Conservation (phyloP, 2,888 invertebrate genomes). For the Pelosia muscerda region DNA sequence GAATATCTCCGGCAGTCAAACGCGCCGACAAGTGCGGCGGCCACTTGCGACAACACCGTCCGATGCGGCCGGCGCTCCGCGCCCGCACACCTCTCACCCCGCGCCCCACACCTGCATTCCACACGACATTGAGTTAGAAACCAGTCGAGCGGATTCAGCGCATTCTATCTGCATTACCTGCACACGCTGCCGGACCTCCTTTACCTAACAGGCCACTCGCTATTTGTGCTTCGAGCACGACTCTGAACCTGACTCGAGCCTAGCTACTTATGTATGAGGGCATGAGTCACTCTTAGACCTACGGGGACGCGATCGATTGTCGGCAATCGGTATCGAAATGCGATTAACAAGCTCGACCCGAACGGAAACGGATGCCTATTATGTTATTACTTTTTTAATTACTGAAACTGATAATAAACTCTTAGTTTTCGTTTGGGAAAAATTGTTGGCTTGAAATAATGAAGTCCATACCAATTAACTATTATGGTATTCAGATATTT, state of each 20-base stretch:
- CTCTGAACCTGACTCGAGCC: conserved; percentile 28
- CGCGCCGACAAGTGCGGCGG: conserved; percentile 85
- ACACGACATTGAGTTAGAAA: conserved; percentile 84
- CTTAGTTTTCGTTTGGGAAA: conserved; percentile 27
- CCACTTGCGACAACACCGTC: conserved; percentile 84
- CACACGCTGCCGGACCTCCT: conserved; percentile 54
- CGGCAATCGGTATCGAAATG: conserved; percentile 41
- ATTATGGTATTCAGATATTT: conserved; percentile 30
- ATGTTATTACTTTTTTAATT: conserved; percentile 46
- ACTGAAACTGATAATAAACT: conserved; percentile 42
- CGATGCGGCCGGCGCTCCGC: conserved; percentile 70
- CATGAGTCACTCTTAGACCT: conserved; percentile 35
- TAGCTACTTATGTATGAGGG: conserved; percentile 26
- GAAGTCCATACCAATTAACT: conserved; percentile 43
- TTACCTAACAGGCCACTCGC: conserved; percentile 51
- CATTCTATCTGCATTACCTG: conserved; percentile 71
- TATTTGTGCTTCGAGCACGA: conserved; percentile 43
- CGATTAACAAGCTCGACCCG: conserved; percentile 30
- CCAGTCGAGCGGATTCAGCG: conserved; percentile 77
- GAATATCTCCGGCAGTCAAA: conserved; percentile 86
- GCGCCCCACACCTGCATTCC: conserved; percentile 75
- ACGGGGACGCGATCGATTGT: conserved; percentile 36
- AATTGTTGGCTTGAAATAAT: conserved; percentile 25
- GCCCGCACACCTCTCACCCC: conserved; percentile 49
- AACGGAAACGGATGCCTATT: conserved; percentile 46